Percentiles rank a stretch among this genome's conserved stretches.
These are phyloP conservation scores for Harpegnathos saltator DNA, from an alignment of 1,140 invertebrate species.

Conservation along the genomic window DNA sequence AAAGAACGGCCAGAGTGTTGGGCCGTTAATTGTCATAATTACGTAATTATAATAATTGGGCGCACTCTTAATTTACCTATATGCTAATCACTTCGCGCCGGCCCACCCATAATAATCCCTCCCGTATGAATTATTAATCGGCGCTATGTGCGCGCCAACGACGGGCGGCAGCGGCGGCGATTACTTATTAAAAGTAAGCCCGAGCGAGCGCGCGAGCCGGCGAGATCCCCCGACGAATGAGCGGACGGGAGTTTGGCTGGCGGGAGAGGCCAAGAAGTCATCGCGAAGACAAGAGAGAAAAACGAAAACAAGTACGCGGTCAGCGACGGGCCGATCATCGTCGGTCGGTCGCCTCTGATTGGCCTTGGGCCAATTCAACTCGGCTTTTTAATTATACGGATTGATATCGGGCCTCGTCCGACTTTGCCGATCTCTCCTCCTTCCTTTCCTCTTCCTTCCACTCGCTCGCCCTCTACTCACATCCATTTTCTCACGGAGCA, in stretches of 20 bases:
- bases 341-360: background rate
- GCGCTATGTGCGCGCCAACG: background rate
- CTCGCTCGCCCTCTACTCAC: too few relatives aligned
- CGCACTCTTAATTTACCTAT: constrained; percentile 51
- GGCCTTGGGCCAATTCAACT: constrained; percentile 19
- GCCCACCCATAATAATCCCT: constrained; percentile 52
- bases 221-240: constrained; percentile 36
- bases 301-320: background rate
- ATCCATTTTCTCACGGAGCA: too few relatives aligned
- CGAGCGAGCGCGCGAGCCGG: background rate
- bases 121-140: constrained; percentile 67
- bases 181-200: constrained; percentile 61
- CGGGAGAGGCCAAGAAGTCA: background rate
- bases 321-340: background rate
- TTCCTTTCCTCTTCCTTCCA: background rate
- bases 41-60: constrained; percentile 72
- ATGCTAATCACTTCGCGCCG: constrained; percentile 52
- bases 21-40: constrained; percentile 74
- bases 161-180: constrained; percentile 1
- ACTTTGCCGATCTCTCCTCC: background rate
- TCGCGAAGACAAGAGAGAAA: too few relatives aligned
- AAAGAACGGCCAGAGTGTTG: background rate
- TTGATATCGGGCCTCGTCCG: too few relatives aligned
- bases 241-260: background rate
- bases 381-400: constrained; percentile 20